Evolutionary conservation across 2,888 invertebrate species (phyloP), one percentile per base, ranked within the genome.

Genomic region (Germaria angustata): DNA sequence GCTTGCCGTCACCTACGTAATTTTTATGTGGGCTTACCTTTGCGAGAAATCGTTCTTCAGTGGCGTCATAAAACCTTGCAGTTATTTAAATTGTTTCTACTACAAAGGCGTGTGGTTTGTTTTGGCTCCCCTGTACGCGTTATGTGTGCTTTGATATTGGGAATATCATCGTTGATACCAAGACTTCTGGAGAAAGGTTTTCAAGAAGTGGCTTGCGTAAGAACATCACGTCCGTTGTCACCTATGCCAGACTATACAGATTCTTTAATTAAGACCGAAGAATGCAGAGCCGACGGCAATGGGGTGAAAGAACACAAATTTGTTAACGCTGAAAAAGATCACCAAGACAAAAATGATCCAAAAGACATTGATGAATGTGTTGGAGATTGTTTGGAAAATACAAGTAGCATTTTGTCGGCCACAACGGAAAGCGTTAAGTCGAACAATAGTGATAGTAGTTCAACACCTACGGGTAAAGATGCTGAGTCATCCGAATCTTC

Each of bases 31-130:
- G 91, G 91, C 4, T 84, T 91, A 34, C 88, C 90, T n/a, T 81
- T 91, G 72, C 88, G 91, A 2, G 91, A 91, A 72, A 89, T 91
- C 39, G 87, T 91, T 7, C 85, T 91, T 0, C 90, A 90, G 39
- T 99, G 98, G 94, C 94, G 96, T 83, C 98, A 99, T 90, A 98
- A 98, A 92, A 95, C 96, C 41, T 92, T 99, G 66, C 92, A 98
- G 80, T 92, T 99, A 55, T 98, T 99, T 90, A 99, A 99, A 92
- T 92, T 99, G 73, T 92, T 99, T 73, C 92, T 99, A 59, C 92
- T 99, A 79, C 97, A 99, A 89, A 95, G 95, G 86, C 94, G 96
- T 90, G 95, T 99, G 49, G 94, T 99, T 69, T 96, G 99, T 89
- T 97, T 96, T 91, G 96, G 97, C 72, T 95, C 98, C 20, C 98